Conservation (phyloP, 2,888 invertebrate genomes). For the Leucozona laternaria region DNA sequence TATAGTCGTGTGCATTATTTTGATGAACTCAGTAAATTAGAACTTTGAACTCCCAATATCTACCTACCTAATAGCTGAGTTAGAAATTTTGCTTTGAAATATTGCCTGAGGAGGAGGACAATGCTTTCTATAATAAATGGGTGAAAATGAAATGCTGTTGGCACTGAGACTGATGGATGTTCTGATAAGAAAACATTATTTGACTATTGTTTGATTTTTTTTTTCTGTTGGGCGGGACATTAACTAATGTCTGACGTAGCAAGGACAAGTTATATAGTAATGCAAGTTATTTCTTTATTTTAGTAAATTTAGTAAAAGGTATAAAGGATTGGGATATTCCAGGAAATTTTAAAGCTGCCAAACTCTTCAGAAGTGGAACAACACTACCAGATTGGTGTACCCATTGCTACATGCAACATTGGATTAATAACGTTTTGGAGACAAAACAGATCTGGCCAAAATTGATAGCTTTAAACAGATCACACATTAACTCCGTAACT, state of each 20-base stretch:
- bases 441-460: no score
- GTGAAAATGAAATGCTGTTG: conserved; percentile 32
- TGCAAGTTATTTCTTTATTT: background rate
- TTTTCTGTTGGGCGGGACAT: background rate
- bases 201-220: conserved; percentile 20
- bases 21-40: conserved; percentile 55
- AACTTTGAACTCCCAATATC: conserved; percentile 63
- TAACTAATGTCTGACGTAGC: background rate
- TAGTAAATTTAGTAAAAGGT: no score
- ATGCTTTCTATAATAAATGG: conserved; percentile 32
- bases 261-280: background rate
- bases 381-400: no score
- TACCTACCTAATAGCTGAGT: conserved; percentile 3
- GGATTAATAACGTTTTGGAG: no score
- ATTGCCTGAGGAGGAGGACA: conserved; percentile 13
- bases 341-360: no score
- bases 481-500: no score
- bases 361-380: no score
- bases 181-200: conserved; percentile 35
- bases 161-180: conserved; percentile 30
- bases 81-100: conserved; percentile 13
- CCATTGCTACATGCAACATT: no score
- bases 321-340: no score
- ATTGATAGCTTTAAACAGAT: no score
- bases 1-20: conserved; percentile 9